phyloP scores from a whole-genome alignment of 2,113 vertebrate species.

The Glaucomys volans region DNA sequence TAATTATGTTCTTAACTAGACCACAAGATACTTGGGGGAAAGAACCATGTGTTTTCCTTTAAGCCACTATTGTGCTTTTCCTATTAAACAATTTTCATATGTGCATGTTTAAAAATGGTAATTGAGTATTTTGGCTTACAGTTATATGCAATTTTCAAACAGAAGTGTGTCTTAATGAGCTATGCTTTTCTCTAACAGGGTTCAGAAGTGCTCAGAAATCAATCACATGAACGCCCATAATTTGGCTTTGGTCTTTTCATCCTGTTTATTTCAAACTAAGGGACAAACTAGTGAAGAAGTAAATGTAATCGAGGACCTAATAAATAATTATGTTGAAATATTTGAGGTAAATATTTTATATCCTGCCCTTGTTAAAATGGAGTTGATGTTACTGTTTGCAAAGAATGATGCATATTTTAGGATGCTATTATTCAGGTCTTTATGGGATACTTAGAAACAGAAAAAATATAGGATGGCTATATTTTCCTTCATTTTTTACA shows the following conservation, averaged over 20 bases:
- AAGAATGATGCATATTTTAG: background rate
- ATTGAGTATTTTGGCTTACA: background rate
- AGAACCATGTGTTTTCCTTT: background rate
- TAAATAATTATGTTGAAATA: conserved; percentile 95
- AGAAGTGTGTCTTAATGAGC: conserved; percentile 52
- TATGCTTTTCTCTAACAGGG: conserved; percentile 87
- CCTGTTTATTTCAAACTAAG: conserved; percentile 96
- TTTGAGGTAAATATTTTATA: conserved; percentile 91
- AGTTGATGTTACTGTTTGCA: conserved; percentile 51
- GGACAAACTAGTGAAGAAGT: conserved; percentile 94
- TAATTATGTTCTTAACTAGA: background rate
- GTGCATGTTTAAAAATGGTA: background rate
- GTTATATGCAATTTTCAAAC: background rate
- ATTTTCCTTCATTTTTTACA: background rate
- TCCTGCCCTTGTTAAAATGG: background rate
- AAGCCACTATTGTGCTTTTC: background rate
- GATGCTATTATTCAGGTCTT: background rate
- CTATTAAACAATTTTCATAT: background rate
- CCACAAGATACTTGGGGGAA: background rate
- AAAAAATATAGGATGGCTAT: background rate
- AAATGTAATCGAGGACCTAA: conserved; percentile 93
- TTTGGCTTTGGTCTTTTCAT: conserved; percentile 93
- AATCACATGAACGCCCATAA: conserved; percentile 93
- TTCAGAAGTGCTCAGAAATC: conserved; percentile 95
- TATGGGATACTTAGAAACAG: conserved; percentile 37